Percentiles rank a stretch among this genome's conserved stretches.
These are phyloP conservation scores for Chelonoidis abingdonii DNA, from an alignment of 2,113 vertebrate genomes.

Conservation along the genomic window DNA sequence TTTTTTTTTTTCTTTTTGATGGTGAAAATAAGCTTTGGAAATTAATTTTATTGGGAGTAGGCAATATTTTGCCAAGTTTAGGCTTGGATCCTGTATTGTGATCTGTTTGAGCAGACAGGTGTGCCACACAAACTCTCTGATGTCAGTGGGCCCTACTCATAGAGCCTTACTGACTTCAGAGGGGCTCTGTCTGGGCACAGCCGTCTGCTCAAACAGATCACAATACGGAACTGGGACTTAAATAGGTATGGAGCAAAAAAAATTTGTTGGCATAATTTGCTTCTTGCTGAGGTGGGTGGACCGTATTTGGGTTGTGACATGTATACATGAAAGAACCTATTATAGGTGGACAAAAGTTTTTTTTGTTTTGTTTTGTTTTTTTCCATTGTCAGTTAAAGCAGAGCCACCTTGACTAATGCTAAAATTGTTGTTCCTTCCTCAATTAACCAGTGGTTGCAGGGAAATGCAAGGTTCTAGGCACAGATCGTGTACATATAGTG, in stretches of 20 bases:
- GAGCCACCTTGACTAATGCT: not conserved
- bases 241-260: not conserved
- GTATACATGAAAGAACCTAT: not conserved
- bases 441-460: accelerated
- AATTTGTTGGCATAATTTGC: not conserved
- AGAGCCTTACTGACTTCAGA: not conserved
- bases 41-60: not conserved
- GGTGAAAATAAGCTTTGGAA: not conserved
- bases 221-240: conserved; percentile 17
- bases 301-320: not conserved
- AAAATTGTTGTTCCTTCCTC: not conserved
- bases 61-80: not conserved
- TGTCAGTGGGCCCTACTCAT: no score
- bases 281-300: not conserved
- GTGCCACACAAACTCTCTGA: conserved; percentile 7
- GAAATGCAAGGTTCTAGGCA: not conserved
- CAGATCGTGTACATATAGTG: not conserved
- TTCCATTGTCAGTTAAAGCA: not conserved
- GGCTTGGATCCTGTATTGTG: accelerated
- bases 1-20: not conserved
- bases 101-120: not conserved
- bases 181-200: conserved; percentile 5
- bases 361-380: not conserved
- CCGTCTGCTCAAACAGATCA: conserved; percentile 3
- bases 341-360: not conserved